These are phyloP conservation scores for Sarcophaga variegata DNA, from an alignment of 2,888 invertebrate species.

Conservation along the genomic window DNA sequence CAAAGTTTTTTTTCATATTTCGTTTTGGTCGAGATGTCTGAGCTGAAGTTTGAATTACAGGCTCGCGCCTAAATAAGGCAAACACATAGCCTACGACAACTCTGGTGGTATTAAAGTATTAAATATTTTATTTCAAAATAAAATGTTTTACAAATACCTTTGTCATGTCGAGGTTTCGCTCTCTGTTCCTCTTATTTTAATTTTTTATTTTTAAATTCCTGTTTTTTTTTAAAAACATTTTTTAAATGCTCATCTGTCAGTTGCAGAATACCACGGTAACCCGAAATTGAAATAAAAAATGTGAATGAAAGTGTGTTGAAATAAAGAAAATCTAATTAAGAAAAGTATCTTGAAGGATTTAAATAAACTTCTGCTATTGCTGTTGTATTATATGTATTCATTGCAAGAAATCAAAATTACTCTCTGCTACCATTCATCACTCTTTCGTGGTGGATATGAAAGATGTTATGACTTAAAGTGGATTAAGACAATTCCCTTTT, in stretches of 20 bases:
- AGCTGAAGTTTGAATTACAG: no score
- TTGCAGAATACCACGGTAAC: slow-evolving; percentile 1
- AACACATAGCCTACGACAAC: no score
- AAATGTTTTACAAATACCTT: no score
- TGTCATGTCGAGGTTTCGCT: not conserved
- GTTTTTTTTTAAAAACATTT: slow-evolving; percentile 14
- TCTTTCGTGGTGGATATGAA: no score
- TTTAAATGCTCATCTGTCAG: slow-evolving; percentile 22
- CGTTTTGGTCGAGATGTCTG: no score
- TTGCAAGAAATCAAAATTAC: no score
- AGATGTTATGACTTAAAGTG: not conserved
- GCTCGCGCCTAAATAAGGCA: no score
- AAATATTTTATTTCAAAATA: no score
- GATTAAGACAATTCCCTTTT: not conserved
- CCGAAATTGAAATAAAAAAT: not conserved
- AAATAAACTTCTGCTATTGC: slow-evolving; percentile 28
- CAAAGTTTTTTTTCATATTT: no score
- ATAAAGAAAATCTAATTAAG: slow-evolving; percentile 48
- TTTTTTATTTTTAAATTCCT: not conserved
- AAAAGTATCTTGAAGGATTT: slow-evolving; percentile 48
- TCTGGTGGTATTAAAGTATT: no score
- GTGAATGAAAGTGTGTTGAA: not conserved
- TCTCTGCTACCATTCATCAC: no score
- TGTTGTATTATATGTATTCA: not conserved
- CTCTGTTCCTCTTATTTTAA: not conserved